Conservation (phyloP, 2,113 vertebrate species). For the Pterocles burchelli region DNA sequence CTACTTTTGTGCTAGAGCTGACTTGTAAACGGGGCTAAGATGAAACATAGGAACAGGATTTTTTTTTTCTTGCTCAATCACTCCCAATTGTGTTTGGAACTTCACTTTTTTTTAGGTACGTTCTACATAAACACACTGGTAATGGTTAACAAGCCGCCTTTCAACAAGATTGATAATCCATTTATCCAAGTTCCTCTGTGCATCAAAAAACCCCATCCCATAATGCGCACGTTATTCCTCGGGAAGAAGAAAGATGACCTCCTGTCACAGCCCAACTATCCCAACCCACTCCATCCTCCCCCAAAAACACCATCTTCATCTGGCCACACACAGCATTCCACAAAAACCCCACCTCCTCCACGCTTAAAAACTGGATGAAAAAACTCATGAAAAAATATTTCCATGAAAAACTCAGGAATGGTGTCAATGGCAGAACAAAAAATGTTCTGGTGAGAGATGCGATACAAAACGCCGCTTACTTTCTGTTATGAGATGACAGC, state of each 20-base stretch:
- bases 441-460: neutral
- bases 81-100: neutral
- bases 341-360: neutral
- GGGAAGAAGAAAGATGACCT: neutral
- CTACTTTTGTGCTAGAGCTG: neutral
- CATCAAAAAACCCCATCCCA: neutral
- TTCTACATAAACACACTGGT: neutral
- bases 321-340: neutral
- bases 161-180: neutral
- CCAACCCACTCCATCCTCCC: neutral
- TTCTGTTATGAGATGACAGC: neutral
- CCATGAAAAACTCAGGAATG: neutral
- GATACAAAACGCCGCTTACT: neutral
- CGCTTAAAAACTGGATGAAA: neutral
- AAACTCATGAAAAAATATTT: neutral
- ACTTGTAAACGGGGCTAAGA: neutral
- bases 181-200: neutral
- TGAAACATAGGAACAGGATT: neutral
- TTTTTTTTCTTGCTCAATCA: neutral
- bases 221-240: neutral
- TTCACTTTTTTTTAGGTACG: neutral
- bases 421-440: neutral
- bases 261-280: neutral
- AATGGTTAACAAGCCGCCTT: neutral
- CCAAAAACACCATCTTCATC: neutral